phyloP scores from a whole-genome alignment of 2,113 vertebrate genomes.

The Hoplias malabaricus region DNA sequence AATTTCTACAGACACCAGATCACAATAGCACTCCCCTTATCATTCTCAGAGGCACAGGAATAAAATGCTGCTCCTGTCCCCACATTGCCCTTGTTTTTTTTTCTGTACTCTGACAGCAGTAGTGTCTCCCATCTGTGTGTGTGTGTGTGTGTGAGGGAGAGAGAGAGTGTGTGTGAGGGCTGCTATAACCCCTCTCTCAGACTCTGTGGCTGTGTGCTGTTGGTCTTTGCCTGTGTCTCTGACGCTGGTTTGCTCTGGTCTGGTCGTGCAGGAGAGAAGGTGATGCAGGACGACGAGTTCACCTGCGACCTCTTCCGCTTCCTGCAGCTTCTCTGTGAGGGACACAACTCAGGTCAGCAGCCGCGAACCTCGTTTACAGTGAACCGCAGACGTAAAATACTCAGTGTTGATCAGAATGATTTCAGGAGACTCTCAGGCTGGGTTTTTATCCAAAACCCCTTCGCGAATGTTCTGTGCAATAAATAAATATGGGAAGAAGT shows the following conservation, averaged over 20 bases:
- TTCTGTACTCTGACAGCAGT: conserved; percentile 31
- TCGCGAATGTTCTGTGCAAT: too few species aligned
- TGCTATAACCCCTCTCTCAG: conserved; percentile 68
- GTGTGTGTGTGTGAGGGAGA: conserved; percentile 14
- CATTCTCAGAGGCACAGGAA: conserved; percentile 48
- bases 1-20: background rate
- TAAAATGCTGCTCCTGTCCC: conserved; percentile 68
- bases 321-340: conserved; percentile 94
- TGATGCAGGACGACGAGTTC: conserved; percentile 95
- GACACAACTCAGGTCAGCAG: conserved; percentile 91
- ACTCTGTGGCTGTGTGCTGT: conserved; percentile 47
- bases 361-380: background rate
- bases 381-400: too few species aligned
- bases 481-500: too few species aligned
- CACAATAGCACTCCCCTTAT: background rate
- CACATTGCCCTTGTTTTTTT: conserved; percentile 26
- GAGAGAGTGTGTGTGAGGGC: conserved; percentile 63
- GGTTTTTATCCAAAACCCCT: too few species aligned
- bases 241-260: conserved; percentile 54
- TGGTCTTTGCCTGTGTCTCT: conserved; percentile 1
- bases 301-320: conserved; percentile 97
- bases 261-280: conserved; percentile 87
- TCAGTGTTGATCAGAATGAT: too few species aligned
- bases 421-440: too few species aligned
- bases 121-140: conserved; percentile 38